Percentiles rank a stretch among this genome's conserved stretches.
Evolutionary conservation across 1,140 invertebrate species (phyloP).

Genomic region (Temnothorax curvispinosus): DNA sequence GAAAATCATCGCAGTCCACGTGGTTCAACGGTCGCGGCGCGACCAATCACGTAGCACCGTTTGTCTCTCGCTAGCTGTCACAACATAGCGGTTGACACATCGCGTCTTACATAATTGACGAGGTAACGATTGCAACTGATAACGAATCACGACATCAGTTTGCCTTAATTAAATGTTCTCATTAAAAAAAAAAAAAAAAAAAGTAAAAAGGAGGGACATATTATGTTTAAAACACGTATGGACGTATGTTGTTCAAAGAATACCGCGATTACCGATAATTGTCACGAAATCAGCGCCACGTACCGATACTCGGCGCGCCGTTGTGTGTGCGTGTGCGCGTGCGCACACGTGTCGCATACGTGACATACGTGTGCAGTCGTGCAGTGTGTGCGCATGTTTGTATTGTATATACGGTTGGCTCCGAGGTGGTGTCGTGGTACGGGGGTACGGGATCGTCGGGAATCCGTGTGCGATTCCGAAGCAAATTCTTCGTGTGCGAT

Average conservation of each 20-base stretch:
- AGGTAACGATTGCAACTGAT: background rate
- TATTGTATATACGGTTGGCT: background rate
- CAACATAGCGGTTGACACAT: background rate
- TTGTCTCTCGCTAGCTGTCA: slow-evolving; percentile 59
- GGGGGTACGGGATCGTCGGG: slow-evolving; percentile 55
- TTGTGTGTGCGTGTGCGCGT: background rate
- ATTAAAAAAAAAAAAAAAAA: background rate
- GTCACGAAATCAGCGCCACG: slow-evolving; percentile 72
- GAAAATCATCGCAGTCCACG: slow-evolving; percentile 57
- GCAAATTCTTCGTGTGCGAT: slow-evolving; percentile 70
- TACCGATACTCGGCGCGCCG: background rate
- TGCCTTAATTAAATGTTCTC: background rate
- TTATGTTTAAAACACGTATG: background rate
- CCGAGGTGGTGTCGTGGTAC: slow-evolving; percentile 1
- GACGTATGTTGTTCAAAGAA: background rate
- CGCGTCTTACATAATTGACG: background rate
- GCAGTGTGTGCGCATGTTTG: background rate
- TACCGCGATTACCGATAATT: slow-evolving; percentile 57
- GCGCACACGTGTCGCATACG: background rate
- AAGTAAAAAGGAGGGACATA: no score
- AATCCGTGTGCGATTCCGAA: slow-evolving; percentile 70
- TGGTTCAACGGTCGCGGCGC: slow-evolving; percentile 3
- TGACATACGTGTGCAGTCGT: no score
- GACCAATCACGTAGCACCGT: slow-evolving; percentile 75
- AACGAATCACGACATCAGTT: background rate